These are phyloP conservation scores for Lissocephala sabroskyi DNA, from an alignment of 2,888 invertebrate species.

Conservation along the genomic window DNA sequence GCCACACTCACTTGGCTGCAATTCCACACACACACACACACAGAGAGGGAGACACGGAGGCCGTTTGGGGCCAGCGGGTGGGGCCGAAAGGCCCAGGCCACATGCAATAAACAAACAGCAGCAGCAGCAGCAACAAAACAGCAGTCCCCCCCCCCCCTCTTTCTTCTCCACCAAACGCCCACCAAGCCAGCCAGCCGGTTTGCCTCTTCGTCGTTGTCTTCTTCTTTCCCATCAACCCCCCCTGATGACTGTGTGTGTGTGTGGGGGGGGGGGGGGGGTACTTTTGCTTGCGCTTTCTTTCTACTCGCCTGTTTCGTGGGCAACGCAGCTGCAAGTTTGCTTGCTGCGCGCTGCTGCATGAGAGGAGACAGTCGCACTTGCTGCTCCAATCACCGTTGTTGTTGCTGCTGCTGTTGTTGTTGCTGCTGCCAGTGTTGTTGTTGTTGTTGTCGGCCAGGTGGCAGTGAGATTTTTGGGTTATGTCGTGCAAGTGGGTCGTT, in stretches of 20 bases:
- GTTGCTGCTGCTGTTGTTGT: too few species aligned
- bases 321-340: conserved; percentile 22
- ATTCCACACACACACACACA: too few species aligned
- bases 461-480: too few species aligned
- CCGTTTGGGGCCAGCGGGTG: too few species aligned
- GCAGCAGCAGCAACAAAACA: conserved; percentile 4
- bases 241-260: background rate
- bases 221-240: background rate
- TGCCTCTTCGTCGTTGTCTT: conserved; percentile 8
- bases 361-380: background rate
- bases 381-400: too few species aligned
- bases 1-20: conserved; percentile 18
- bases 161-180: conserved; percentile 30
- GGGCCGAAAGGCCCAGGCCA: too few species aligned
- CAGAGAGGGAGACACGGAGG: too few species aligned
- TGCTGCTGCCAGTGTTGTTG: too few species aligned
- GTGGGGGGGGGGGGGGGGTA: conserved; percentile 4
- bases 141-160: conserved; percentile 33
- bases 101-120: conserved; percentile 5
- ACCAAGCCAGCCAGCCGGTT: too few species aligned
- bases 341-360: conserved; percentile 1
- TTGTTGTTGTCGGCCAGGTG: too few species aligned
- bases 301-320: conserved; percentile 54
- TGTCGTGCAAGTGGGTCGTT: too few species aligned
- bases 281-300: conserved; percentile 56